Evolutionary conservation across 2,113 vertebrate species (phyloP), one percentile per base, ranked within the genome.

Genomic region (Calyptommatus sinebrachiatus): DNA sequence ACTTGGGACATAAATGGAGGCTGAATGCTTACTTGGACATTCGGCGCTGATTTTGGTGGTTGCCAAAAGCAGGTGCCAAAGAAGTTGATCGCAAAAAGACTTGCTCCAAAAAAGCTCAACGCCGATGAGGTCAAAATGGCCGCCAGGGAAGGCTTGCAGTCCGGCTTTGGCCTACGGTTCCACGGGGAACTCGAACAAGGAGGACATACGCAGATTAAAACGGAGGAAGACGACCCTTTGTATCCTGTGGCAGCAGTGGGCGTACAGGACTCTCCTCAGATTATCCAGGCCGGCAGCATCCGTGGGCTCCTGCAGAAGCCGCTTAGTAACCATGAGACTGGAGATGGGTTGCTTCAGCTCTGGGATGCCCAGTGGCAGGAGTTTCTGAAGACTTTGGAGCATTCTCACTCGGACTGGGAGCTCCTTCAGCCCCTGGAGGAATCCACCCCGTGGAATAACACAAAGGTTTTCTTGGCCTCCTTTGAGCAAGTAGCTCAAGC

Each of bases 301-400:
- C 73, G 50, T 35, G 66, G 61, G 7, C 70, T 75, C 26, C 18
- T 75, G 35, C 72, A 62, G n/a, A 81, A 41, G 41, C 72, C 72
- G 1, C 6, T 21, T 1, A 41, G 65, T 4, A 65, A 69, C 21
- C 79, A 81, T 4, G 79, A 81, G 24, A 50, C 35, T 0, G 53
- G 53, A 6, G 65, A 81, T 0, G 65, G 79, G 11, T 35, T 81
- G 3, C 79, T 75, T 5, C 79, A 81, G 50, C 63, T 10, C 5
- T 81, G 79, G 79, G 79, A 81, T 7, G 11, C 11, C 72, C 79
- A 81, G 41, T 75, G 72, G 79, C 79, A 81, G 72, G 79, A 81
- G 12, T 81, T 81, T 69, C 73, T 81, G 35, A 69, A 69, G 21
- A 81, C 73, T 0, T 50, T 81, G 65, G 79, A 81, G 18, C 61